Conservation (phyloP, 1,140 invertebrate genomes). For the Anadara kagoshimensis region DNA sequence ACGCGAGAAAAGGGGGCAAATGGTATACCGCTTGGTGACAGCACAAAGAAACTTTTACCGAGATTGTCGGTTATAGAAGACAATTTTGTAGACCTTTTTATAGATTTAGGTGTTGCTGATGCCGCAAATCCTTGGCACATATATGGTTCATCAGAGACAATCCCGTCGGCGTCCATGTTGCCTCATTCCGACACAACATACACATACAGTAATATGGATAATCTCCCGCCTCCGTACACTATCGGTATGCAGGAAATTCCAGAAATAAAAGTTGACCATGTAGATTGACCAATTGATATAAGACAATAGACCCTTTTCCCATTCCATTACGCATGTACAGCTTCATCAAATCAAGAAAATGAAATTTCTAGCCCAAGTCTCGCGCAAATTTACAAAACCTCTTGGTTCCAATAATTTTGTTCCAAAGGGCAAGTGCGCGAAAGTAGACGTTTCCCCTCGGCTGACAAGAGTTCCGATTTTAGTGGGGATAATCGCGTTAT, state of each 20-base stretch:
- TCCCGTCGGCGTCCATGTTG: constrained; percentile 39
- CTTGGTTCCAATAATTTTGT: no score
- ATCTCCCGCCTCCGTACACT: not conserved
- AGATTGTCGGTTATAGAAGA: constrained; percentile 42
- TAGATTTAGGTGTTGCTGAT: constrained; percentile 59
- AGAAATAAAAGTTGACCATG: constrained; percentile 13
- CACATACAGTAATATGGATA: not conserved
- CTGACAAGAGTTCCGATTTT: no score
- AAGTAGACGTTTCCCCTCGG: no score
- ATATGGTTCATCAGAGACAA: constrained; percentile 43
- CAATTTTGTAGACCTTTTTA: constrained; percentile 61
- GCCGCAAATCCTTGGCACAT: constrained; percentile 39
- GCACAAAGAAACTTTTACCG: not conserved
- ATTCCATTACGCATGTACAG: no score
- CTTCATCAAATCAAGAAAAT: no score
- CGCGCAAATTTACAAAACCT: no score
- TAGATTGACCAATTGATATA: not conserved
- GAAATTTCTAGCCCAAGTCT: no score
- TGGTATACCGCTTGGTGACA: not conserved
- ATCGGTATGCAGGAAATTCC: constrained; percentile 4
- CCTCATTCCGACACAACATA: not conserved
- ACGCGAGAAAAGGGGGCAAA: not conserved
- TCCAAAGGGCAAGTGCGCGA: no score
- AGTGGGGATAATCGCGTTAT: no score
- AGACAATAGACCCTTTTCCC: no score